These are phyloP conservation scores for Catocala sponsa DNA, from an alignment of 2,888 invertebrate species.

Conservation along the genomic window DNA sequence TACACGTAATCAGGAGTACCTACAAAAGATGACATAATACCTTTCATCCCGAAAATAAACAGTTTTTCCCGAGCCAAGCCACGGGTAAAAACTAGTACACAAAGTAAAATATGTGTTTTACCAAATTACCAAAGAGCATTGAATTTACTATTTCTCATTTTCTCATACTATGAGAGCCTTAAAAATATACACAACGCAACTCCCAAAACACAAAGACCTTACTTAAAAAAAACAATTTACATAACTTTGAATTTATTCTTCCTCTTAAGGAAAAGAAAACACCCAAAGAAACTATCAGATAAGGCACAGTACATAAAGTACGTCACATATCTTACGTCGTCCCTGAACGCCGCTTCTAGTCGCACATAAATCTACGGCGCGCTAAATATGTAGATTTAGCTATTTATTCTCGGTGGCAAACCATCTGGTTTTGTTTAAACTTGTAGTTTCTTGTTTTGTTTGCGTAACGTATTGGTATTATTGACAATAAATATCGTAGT, in stretches of 20 bases:
- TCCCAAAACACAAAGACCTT: no score
- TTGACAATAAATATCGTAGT: neutral
- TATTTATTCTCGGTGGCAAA: slow-evolving; percentile 57
- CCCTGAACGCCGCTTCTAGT: slow-evolving; percentile 44
- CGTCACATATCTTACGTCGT: slow-evolving; percentile 28
- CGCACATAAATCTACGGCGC: slow-evolving; percentile 34
- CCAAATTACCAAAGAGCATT: no score
- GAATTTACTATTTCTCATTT: no score
- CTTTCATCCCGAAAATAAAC: no score
- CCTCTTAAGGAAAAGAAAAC: neutral
- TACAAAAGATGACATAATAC: no score
- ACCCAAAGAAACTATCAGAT: slow-evolving; percentile 1
- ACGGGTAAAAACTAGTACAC: no score
- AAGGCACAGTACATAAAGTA: slow-evolving; percentile 9
- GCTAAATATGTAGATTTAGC: slow-evolving; percentile 64
- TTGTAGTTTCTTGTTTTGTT: slow-evolving; percentile 17
- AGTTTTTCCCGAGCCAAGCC: no score
- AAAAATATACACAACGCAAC: no score
- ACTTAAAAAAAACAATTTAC: no score
- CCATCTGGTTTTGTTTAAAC: slow-evolving; percentile 52
- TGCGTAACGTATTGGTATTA: slow-evolving; percentile 10
- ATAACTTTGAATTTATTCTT: neutral
- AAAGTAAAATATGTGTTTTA: no score
- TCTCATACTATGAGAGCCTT: no score
- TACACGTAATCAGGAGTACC: no score